Percentiles rank a stretch among this genome's conserved stretches.
These are phyloP conservation scores for Stramonita haemastoma DNA, from an alignment of 2,888 invertebrate species.

Conservation along the genomic window DNA sequence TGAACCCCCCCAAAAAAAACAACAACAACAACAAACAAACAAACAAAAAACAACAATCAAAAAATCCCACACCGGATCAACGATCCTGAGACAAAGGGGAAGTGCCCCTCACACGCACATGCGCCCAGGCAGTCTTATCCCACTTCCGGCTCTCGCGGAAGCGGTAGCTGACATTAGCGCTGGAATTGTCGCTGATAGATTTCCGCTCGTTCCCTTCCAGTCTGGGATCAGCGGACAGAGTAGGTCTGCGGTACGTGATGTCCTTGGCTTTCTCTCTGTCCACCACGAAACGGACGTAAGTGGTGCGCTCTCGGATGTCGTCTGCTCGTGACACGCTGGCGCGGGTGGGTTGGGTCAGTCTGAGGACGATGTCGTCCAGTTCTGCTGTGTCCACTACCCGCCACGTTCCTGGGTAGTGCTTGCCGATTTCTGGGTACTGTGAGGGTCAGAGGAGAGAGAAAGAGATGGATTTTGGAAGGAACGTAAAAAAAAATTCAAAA, in stretches of 20 bases:
- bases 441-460: neutral
- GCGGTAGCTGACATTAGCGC: neutral
- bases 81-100: neutral
- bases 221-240: neutral
- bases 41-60: neutral
- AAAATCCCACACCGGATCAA: neutral
- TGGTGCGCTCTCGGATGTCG: neutral
- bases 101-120: constrained; percentile 8
- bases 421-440: constrained; percentile 59
- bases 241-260: neutral
- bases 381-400: constrained; percentile 53
- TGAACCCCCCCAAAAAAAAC: neutral
- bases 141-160: constrained; percentile 3
- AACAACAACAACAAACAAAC: neutral
- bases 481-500: neutral
- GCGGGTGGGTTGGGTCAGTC: constrained; percentile 48
- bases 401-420: constrained; percentile 69
- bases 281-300: constrained; percentile 9
- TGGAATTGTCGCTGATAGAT: constrained; percentile 9
- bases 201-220: neutral
- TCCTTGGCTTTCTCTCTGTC: constrained; percentile 27
- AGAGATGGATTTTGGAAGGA: too few species aligned
- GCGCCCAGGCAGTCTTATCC: constrained; percentile 21
- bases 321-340: neutral
- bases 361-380: constrained; percentile 54